Evolutionary conservation across 2,113 vertebrate genomes (phyloP), one percentile per base, ranked within the genome.

Genomic region (Rana temporaria): DNA sequence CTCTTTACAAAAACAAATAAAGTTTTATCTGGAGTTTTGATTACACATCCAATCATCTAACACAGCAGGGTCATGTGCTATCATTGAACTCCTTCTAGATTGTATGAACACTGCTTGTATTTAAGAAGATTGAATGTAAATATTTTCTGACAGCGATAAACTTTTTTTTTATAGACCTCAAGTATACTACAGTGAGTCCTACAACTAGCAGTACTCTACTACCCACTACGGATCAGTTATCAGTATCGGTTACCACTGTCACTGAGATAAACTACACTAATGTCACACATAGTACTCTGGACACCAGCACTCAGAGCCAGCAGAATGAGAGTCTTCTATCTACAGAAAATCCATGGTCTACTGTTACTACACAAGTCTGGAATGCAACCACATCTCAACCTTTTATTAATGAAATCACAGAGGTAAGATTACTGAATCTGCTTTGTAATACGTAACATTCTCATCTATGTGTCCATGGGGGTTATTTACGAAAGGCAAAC

Each of bases 241-340:
- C 5, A 22, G 60, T 19, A 15, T 4, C 48, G 56, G 15, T 66
- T 19, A 16, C 72, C 30, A 76, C 24, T 34, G 62, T 15, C 64
- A 68, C 81, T 56, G 72, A 83, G 26, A 19, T 52, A n/a, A 68
- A 30, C 72, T 7, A 26, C n/a, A 30, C 38, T 32, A 82, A 76
- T 68, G 55, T 11, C 62, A 80, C 78, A 60, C 55, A 22, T 18
- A 5, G 18, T 6, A 19, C 48, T 22, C 24, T n/a, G 19, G 55
- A 70, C 66, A 62, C 32, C 7, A 71, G 52, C 26, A 65, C 80
- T 9, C 14, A 4, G 5, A 83, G 32, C 12, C 14, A 67, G 4
- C 30, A 20, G 17, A 67, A 57, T 42, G 53, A 67, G 1, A 59
- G 72, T 42, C 57, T 48, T 0, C 2, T 48, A 12, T 48, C 42